Percentiles rank a stretch among this genome's conserved stretches.
phyloP scores from a whole-genome alignment of 2,797 vertebrate genomes.

The Acomys russatus region DNA sequence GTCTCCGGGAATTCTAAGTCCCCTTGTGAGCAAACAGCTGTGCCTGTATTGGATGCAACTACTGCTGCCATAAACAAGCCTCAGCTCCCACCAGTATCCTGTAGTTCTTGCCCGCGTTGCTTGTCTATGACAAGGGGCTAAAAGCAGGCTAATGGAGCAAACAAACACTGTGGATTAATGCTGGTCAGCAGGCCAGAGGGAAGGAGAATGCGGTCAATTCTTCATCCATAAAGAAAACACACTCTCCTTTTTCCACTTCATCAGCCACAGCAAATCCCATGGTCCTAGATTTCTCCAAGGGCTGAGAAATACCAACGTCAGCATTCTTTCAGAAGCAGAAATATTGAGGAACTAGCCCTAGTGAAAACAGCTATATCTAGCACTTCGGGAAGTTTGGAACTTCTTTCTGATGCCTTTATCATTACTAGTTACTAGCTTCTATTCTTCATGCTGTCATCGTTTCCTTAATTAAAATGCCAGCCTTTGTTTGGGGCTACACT shows the following conservation, averaged over 20 bases:
- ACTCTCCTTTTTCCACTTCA: background rate
- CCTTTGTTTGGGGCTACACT: background rate
- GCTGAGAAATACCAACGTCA: background rate
- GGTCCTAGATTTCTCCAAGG: background rate
- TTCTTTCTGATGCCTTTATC: background rate
- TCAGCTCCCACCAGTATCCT: background rate
- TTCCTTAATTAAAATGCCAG: conserved; percentile 21
- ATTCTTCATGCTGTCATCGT: background rate
- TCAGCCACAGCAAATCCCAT: background rate
- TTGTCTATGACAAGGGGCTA: background rate
- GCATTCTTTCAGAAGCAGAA: background rate
- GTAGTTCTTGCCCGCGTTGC: background rate
- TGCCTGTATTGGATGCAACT: background rate
- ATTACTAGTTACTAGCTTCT: conserved; percentile 5
- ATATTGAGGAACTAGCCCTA: background rate
- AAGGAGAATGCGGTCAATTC: background rate
- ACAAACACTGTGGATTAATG: background rate
- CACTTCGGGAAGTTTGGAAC: background rate
- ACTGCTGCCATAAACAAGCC: background rate
- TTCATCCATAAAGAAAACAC: background rate
- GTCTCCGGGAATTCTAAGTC: background rate
- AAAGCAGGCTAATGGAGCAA: background rate
- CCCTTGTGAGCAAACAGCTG: background rate
- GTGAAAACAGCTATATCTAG: background rate
- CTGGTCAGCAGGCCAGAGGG: background rate